Evolutionary conservation across 2,797 vertebrate genomes (phyloP).

Genomic region (Thamnophis elegans): DNA sequence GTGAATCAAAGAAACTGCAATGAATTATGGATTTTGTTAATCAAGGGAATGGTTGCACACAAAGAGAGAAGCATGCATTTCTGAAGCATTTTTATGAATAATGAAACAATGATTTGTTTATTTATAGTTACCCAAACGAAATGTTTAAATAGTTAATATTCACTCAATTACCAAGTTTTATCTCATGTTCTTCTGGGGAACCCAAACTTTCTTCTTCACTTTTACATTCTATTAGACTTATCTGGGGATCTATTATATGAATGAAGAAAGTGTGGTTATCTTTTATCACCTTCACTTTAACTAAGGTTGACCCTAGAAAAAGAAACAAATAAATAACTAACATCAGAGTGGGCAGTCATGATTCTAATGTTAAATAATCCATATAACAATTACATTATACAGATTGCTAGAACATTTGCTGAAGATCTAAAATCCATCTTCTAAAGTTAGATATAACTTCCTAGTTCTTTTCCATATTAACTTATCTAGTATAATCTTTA

Average conservation of each 20-base stretch:
- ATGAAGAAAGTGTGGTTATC: constrained; percentile 88
- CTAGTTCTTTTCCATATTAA: not conserved
- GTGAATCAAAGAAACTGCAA: not conserved
- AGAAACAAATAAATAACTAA: not conserved
- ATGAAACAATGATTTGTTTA: not conserved
- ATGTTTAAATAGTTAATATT: not conserved
- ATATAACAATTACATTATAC: not conserved
- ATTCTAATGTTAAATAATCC: not conserved
- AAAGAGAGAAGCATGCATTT: not conserved
- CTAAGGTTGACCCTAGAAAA: constrained; percentile 74
- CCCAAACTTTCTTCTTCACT: constrained; percentile 29
- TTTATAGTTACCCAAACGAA: not conserved
- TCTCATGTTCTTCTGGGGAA: constrained; percentile 39
- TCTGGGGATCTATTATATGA: constrained; percentile 77
- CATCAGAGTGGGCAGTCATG: not conserved
- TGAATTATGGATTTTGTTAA: not conserved
- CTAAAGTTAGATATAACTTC: not conserved
- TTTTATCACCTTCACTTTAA: constrained; percentile 84
- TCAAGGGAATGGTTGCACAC: not conserved
- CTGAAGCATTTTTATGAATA: not conserved
- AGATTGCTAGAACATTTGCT: not conserved
- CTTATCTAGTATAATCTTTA: not conserved
- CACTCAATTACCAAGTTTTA: constrained; percentile 46
- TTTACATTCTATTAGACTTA: constrained; percentile 38
- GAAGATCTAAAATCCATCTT: not conserved